Conservation (phyloP, 2,113 vertebrate species). For the Cyanoliseus patagonus region DNA sequence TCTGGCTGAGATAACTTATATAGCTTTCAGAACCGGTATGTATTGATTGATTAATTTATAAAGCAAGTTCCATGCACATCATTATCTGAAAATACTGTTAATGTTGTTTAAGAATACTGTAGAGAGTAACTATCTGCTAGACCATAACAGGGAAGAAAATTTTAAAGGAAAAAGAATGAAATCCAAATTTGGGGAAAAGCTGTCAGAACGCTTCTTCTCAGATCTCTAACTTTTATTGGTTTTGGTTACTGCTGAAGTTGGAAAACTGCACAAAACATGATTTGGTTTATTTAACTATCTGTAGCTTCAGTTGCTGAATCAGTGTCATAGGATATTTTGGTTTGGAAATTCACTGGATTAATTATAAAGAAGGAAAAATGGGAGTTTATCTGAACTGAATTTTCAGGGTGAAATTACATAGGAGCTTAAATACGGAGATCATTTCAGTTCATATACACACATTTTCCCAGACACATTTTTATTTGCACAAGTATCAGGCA, state of each 20-base stretch:
- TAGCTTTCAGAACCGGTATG: background rate
- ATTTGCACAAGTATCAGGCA: background rate
- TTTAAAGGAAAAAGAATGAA: background rate
- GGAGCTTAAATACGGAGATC: background rate
- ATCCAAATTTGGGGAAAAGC: background rate
- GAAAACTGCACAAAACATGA: background rate
- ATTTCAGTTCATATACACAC: background rate
- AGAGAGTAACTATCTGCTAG: background rate
- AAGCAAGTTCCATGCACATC: background rate
- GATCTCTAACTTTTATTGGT: rapidly evolving
- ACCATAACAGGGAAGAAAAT: background rate
- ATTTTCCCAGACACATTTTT: background rate
- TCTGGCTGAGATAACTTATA: background rate
- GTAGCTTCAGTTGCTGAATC: background rate
- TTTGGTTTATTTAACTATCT: background rate
- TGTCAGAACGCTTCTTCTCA: background rate
- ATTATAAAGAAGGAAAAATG: background rate
- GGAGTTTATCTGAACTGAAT: background rate
- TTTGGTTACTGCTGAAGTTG: background rate
- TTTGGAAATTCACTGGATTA: background rate
- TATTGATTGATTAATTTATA: background rate
- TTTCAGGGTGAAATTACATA: background rate
- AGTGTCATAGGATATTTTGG: background rate
- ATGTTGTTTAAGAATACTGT: background rate
- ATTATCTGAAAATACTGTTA: background rate